Conservation (phyloP, 2,797 vertebrate species). For the Sebastolobus alascanus region DNA sequence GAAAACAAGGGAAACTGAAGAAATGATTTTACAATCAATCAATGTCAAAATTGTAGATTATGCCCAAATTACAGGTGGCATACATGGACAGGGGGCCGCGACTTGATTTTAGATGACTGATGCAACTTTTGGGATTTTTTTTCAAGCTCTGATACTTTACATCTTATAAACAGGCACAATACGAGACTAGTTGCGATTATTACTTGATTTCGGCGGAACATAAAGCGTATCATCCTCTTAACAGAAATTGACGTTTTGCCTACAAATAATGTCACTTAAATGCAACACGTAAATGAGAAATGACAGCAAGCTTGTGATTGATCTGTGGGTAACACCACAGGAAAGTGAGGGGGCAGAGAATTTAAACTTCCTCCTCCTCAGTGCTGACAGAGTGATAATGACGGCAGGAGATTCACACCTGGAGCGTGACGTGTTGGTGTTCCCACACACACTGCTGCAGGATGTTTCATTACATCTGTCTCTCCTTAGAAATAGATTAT, state of each 20-base stretch:
- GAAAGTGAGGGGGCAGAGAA: background rate
- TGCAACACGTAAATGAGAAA: background rate
- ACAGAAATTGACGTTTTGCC: background rate
- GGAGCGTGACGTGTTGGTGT: background rate
- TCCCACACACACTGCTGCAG: background rate
- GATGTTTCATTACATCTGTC: background rate
- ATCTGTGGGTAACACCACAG: background rate
- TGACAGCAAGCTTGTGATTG: background rate
- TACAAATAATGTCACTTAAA: background rate
- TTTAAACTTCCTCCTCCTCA: background rate
- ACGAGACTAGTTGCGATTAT: too few relatives aligned
- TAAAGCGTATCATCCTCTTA: too few relatives aligned
- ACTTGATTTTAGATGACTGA: background rate
- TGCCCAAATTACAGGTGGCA: background rate
- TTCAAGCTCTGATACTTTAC: too few relatives aligned
- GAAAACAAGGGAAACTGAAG: background rate
- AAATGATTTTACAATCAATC: too few relatives aligned
- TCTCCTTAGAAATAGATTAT: background rate
- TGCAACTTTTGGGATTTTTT: background rate
- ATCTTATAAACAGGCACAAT: too few relatives aligned
- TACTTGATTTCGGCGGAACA: too few relatives aligned
- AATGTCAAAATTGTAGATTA: background rate
- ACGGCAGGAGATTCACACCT: conserved; percentile 16
- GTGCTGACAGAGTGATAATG: background rate
- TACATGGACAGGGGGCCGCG: background rate